phyloP scores from a whole-genome alignment of 2,888 invertebrate genomes.

The Morpho deidamia region DNA sequence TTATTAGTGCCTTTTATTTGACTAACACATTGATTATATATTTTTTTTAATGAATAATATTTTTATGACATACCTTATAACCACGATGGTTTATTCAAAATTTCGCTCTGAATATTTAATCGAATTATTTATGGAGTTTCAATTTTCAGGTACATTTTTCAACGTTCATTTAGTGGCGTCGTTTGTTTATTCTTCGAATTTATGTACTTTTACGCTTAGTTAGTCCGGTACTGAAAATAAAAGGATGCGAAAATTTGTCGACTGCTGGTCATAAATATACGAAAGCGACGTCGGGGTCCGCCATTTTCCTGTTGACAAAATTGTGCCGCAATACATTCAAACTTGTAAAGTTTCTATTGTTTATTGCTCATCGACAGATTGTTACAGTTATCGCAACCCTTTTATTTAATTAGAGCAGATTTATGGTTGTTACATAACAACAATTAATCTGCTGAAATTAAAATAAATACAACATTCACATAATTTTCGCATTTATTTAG shows the following conservation, averaged over 20 bases:
- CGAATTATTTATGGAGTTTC: conserved; percentile 20
- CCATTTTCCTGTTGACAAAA: conserved; percentile 77
- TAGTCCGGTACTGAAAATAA: conserved; percentile 57
- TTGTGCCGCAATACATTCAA: conserved; percentile 68
- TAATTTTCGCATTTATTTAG: no score
- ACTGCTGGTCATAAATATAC: conserved; percentile 66
- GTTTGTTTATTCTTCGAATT: conserved; percentile 50
- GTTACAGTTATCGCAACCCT: conserved; percentile 28
- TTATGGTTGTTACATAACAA: no score
- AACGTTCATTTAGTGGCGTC: conserved; percentile 29
- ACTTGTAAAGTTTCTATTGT: conserved; percentile 71
- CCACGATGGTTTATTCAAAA: background rate
- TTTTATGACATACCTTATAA: background rate
- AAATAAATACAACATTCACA: no score
- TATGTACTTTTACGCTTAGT: conserved; percentile 57
- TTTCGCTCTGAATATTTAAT: conserved; percentile 1
- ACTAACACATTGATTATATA: no score
- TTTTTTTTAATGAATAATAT: background rate
- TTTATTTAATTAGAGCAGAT: conserved; percentile 5
- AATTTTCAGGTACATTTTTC: conserved; percentile 25
- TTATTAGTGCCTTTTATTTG: no score
- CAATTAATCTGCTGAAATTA: no score
- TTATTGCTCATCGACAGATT: conserved; percentile 49
- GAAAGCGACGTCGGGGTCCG: conserved; percentile 63
- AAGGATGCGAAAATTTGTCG: conserved; percentile 66